Conservation (phyloP, 2,888 invertebrate species). For the Archaeoteleia sp. region DNA sequence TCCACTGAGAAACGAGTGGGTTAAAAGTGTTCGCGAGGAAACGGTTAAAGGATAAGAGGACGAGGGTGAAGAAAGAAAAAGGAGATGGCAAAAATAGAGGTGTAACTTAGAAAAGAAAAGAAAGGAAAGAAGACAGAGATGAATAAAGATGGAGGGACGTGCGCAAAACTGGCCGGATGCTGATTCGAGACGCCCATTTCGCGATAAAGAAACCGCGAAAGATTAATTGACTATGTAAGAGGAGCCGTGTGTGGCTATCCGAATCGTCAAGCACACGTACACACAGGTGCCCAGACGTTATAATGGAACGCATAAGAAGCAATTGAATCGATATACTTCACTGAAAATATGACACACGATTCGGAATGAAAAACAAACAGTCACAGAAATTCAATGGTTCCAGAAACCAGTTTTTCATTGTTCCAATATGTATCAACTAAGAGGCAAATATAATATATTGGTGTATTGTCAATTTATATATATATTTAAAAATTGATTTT, state of each 20-base stretch:
- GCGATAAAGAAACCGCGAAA: slow-evolving; percentile 5
- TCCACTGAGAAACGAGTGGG: background rate
- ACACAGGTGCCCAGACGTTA: background rate
- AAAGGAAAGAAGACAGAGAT: slow-evolving; percentile 2
- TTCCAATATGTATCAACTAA: no score
- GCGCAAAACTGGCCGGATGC: slow-evolving; percentile 2
- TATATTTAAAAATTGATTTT: no score
- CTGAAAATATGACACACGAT: no score
- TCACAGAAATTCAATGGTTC: no score
- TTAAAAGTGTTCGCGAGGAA: background rate
- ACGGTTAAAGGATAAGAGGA: background rate
- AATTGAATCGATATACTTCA: no score
- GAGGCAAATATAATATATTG: no score
- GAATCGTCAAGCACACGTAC: slow-evolving; percentile 1
- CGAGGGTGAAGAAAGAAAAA: slow-evolving; percentile 13
- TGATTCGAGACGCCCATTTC: slow-evolving; percentile 7
- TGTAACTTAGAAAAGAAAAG: slow-evolving; percentile 31
- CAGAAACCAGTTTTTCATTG: no score
- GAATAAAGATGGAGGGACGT: slow-evolving; percentile 40
- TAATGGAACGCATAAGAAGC: background rate
- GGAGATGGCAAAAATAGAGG: slow-evolving; percentile 55
- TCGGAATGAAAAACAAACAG: no score
- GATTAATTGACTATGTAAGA: slow-evolving; percentile 3
- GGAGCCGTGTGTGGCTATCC: slow-evolving; percentile 1
- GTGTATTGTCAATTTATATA: no score